Evolutionary conservation across 1,140 invertebrate species (phyloP), one percentile per base, ranked within the genome.

Genomic region (Dufourea novaeangliae): DNA sequence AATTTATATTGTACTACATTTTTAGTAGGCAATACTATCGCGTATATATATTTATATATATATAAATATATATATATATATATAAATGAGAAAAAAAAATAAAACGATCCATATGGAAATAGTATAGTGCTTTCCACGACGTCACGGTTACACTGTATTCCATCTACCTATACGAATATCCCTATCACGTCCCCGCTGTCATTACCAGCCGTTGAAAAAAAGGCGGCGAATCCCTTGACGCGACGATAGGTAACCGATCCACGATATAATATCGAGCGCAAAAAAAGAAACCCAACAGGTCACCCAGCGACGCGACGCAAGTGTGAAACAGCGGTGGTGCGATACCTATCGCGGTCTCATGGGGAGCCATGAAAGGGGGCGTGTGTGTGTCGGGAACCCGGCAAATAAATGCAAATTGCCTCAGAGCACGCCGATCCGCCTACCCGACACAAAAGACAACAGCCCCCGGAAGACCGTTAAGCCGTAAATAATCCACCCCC

Each of bases 401-500:
- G 83, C 73, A 81, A 85, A 81, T 72, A 81, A 72, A 85, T 85
- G 83, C 83, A 85, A 85, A 85, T 85, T 74, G 69, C 69, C 34
- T 44, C 44, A 20, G 52, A 7, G 20, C 52, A 22, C 44, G 56
- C 59, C n/a, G 78, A 85, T 81, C 73, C 83, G 79, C 83, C 83
- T 81, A 85, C 82, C 72, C 74, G 66, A 73, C 71, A 77, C 73
- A 63, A 39, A 37, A 61, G 50, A 79, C 71, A 77, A 77, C 52
- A 76, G 52, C 61, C 37, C n/a, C 39, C 66, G 69, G 64, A 70
- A 73, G 54, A 80, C 79, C 71, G 84, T 86, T 79, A 83, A 61
- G 56, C 71, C 73, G 78, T 87, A 86, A 84, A 87, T 87, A 85
- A 87, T 87, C 83, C 77, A 85, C 85, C 82, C 84, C 41, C 46